Evolutionary conservation across 1,140 invertebrate species (phyloP).

Genomic region (Drosophila kurseongensis): DNA sequence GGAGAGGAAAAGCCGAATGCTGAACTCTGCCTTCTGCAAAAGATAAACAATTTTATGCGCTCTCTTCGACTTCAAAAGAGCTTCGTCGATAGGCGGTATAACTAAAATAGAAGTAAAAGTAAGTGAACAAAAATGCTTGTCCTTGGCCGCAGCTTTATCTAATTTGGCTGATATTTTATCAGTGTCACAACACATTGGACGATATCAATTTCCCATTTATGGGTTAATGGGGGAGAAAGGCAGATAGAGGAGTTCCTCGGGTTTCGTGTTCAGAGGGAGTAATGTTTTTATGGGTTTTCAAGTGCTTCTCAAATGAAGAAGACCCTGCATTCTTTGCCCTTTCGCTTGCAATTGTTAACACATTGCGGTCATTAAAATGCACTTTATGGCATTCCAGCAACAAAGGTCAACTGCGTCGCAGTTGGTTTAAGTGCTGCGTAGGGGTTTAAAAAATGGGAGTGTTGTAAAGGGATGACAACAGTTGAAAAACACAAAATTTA

Average conservation of each 20-base stretch:
- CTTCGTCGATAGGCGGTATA: neutral
- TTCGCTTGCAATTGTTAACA: constrained; percentile 1
- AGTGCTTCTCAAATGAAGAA: constrained; percentile 47
- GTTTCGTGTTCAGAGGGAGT: constrained; percentile 27
- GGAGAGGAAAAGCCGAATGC: constrained; percentile 12
- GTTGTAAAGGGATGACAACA: neutral
- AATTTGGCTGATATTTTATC: constrained; percentile 53
- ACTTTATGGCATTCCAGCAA: constrained; percentile 31
- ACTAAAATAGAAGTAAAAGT: constrained; percentile 21
- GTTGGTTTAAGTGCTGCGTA: constrained; percentile 10
- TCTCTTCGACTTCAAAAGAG: constrained; percentile 27
- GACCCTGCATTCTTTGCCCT: constrained; percentile 12
- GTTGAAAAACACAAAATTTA: too few species aligned
- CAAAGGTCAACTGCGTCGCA: constrained; percentile 17
- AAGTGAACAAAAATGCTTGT: constrained; percentile 25
- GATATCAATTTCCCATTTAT: constrained; percentile 51
- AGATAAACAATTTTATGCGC: constrained; percentile 41
- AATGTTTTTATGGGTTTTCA: constrained; percentile 32
- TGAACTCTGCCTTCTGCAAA: constrained; percentile 13
- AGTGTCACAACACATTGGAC: constrained; percentile 39
- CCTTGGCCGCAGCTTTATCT: constrained; percentile 42
- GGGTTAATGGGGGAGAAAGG: constrained; percentile 18
- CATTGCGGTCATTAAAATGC: constrained; percentile 32
- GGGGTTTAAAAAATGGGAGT: constrained; percentile 4
- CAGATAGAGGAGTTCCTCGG: constrained; percentile 22